Percentiles rank a stretch among this genome's conserved stretches.
These are phyloP conservation scores for Anthopleura xanthogrammica DNA, from an alignment of 92 coral and sea anemone species.

Conservation along the genomic window DNA sequence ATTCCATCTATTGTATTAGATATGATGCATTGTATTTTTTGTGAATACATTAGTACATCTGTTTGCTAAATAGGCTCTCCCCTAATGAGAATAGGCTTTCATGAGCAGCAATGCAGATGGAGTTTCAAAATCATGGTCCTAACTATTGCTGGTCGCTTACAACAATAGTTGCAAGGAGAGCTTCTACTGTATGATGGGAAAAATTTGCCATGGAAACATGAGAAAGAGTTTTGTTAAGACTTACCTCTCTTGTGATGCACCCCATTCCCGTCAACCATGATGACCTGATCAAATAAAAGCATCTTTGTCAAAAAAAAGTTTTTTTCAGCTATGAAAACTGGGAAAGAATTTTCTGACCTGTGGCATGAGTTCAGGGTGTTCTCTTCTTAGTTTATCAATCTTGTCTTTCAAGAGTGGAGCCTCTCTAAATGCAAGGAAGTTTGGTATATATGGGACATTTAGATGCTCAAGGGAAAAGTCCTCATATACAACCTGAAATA, in stretches of 20 bases:
- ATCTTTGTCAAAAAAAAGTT: background rate
- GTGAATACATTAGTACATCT: no score
- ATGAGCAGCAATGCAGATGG: no score
- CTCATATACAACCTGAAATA: conserved; percentile 70
- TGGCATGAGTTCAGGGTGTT: conserved; percentile 68
- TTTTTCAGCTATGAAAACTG: background rate
- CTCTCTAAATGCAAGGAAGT: conserved; percentile 96
- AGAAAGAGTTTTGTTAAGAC: no score
- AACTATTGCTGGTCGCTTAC: no score
- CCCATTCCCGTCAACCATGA: conserved; percentile 97
- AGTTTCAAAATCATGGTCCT: no score
- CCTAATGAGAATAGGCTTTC: no score
- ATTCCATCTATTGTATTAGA: no score
- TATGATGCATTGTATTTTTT: no score
- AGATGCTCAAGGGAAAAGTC: conserved; percentile 79
- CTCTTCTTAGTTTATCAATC: conserved; percentile 47
- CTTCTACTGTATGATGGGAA: no score
- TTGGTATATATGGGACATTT: conserved; percentile 76
- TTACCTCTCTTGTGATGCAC: conserved; percentile 91
- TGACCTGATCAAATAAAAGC: conserved; percentile 57
- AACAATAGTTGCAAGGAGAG: no score
- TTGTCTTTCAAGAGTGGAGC: conserved; percentile 66
- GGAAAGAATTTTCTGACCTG: conserved; percentile 53
- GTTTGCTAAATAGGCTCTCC: no score
- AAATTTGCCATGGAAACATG: background rate